These are phyloP conservation scores for Ranitomeya variabilis DNA, from an alignment of 2,113 vertebrate species.

Conservation along the genomic window DNA sequence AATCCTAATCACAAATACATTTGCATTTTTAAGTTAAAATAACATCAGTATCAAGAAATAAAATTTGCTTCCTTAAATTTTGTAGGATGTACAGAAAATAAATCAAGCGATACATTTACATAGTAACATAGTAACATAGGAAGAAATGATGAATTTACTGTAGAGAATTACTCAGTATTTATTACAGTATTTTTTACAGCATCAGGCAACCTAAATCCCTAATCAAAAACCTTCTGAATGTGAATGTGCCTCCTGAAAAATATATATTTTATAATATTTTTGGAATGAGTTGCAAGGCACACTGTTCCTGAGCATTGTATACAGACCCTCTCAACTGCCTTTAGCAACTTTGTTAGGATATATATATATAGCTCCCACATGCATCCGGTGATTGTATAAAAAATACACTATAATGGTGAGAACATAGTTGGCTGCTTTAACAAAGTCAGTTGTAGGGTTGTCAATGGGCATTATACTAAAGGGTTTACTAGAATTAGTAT, in stretches of 20 bases:
- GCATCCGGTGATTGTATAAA: background rate
- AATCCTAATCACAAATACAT: background rate
- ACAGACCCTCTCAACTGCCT: conserved; percentile 33
- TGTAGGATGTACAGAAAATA: background rate
- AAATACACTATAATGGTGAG: background rate
- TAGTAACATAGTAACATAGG: no score
- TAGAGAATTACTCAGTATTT: background rate
- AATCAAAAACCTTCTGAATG: conserved; percentile 62
- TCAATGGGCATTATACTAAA: background rate
- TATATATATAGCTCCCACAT: background rate
- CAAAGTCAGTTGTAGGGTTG: background rate
- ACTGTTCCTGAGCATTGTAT: conserved; percentile 49
- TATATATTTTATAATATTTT: conserved; percentile 25
- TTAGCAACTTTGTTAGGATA: background rate
- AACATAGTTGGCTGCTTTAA: background rate
- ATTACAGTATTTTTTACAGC: background rate
- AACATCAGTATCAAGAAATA: background rate
- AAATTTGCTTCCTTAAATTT: background rate
- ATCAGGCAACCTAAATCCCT: conserved; percentile 49
- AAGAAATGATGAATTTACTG: background rate
- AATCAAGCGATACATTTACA: background rate
- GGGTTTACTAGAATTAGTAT: background rate
- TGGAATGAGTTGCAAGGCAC: conserved; percentile 46
- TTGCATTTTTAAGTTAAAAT: background rate
- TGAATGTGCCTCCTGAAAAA: conserved; percentile 8